These are phyloP conservation scores for Oophaga sylvatica DNA, from an alignment of 2,797 vertebrate species.

Conservation along the genomic window DNA sequence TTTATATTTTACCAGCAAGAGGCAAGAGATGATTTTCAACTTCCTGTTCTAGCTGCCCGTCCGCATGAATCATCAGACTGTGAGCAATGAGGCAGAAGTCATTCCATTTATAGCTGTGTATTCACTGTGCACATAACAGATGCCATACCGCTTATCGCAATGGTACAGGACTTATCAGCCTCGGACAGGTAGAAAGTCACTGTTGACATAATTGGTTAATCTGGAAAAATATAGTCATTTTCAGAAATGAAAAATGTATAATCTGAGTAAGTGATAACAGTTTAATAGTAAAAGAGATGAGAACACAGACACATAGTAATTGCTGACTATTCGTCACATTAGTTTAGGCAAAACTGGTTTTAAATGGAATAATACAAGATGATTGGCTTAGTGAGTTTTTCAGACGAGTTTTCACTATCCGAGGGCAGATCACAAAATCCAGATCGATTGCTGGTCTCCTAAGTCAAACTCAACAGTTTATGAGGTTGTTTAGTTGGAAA, in stretches of 20 bases:
- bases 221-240: conserved; percentile 31
- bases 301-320: background rate
- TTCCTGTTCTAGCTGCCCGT: background rate
- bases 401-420: background rate
- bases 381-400: background rate
- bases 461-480: too few relatives aligned
- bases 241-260: background rate
- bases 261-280: conserved; percentile 6
- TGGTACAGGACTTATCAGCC: conserved; percentile 5
- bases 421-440: too few relatives aligned
- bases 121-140: conserved; percentile 29
- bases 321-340: background rate
- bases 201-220: background rate
- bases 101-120: conserved; percentile 30
- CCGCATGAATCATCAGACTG: conserved; percentile 16
- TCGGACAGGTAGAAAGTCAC: conserved; percentile 7
- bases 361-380: background rate
- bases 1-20: background rate
- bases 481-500: too few relatives aligned
- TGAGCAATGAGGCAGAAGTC: conserved; percentile 19
- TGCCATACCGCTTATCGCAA: conserved; percentile 27
- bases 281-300: background rate
- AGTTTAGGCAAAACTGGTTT: background rate
- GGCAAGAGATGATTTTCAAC: background rate
- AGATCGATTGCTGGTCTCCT: too few relatives aligned